These are phyloP conservation scores for Myotis pilosus DNA, from an alignment of 2,797 vertebrate species.

Conservation along the genomic window DNA sequence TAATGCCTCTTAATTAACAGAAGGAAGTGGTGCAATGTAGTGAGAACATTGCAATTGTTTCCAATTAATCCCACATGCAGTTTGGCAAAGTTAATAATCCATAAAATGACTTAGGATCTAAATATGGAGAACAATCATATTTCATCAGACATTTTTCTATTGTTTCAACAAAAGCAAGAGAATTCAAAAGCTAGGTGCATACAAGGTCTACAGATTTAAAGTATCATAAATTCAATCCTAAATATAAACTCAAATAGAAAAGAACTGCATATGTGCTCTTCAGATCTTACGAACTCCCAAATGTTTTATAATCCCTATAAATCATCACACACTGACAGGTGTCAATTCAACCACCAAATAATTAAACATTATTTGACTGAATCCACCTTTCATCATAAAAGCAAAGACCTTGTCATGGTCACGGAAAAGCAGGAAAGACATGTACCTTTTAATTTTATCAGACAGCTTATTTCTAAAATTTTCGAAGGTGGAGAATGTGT, in stretches of 20 bases:
- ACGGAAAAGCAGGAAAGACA: neutral
- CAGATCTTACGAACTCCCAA: neutral
- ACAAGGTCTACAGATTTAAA: neutral
- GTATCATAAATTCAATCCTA: neutral
- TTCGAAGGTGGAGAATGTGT: neutral
- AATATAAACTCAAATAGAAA: neutral
- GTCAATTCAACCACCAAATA: neutral
- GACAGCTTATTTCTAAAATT: neutral
- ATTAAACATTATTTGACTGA: neutral
- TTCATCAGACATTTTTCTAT: constrained; percentile 18
- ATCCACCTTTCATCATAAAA: neutral
- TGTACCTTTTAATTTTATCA: neutral
- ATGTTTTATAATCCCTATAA: neutral
- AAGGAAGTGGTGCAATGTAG: constrained; percentile 46
- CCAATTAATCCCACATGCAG: constrained; percentile 45
- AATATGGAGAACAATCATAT: neutral
- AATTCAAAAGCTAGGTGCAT: constrained; percentile 38
- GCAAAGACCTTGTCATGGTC: neutral
- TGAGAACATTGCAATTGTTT: constrained; percentile 42
- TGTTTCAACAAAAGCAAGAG: constrained; percentile 28
- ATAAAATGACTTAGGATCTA: constrained; percentile 54
- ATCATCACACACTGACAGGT: neutral
- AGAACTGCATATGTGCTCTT: neutral
- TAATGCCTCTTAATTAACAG: constrained; percentile 59
- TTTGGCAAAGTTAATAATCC: constrained; percentile 63